A percentile compares a stretch with the other conserved stretches of the same genome.
Conservation (phyloP, 2,797 vertebrate genomes). For the Chelmon rostratus region DNA sequence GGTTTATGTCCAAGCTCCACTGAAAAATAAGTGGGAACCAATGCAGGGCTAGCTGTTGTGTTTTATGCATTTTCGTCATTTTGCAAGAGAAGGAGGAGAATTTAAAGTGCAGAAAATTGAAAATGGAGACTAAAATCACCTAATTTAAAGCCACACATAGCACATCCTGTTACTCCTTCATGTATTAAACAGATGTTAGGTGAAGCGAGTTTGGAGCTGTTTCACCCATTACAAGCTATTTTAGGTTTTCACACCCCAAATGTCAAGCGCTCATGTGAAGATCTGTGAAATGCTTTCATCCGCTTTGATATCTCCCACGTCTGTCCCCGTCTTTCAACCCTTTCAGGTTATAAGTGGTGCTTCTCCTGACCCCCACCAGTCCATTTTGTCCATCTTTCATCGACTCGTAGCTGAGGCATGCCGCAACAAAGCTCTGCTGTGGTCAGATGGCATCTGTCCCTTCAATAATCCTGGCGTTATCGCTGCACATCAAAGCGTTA, state of each 20-base stretch:
- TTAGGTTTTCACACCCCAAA: constrained; percentile 46
- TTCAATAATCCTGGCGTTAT: constrained; percentile 72
- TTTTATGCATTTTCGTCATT: constrained; percentile 66
- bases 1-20: constrained; percentile 63
- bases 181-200: constrained; percentile 65
- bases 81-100: constrained; percentile 36
- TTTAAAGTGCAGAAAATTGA: constrained; percentile 36
- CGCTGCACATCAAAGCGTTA: constrained; percentile 73
- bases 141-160: constrained; percentile 55
- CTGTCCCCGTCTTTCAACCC: constrained; percentile 54
- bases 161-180: constrained; percentile 49
- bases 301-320: constrained; percentile 30
- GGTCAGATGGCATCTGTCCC: constrained; percentile 78
- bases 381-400: constrained; percentile 63
- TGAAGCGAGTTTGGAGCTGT: constrained; percentile 39
- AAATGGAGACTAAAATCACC: constrained; percentile 64
- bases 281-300: constrained; percentile 26
- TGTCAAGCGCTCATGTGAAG: constrained; percentile 37
- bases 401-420: constrained; percentile 55
- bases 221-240: constrained; percentile 45
- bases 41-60: constrained; percentile 29
- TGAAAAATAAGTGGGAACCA: constrained; percentile 62
- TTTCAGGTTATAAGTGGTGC: constrained; percentile 50
- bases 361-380: constrained; percentile 45
- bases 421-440: constrained; percentile 61